Evolutionary conservation across 2,797 vertebrate species (phyloP), one percentile per base, ranked within the genome.

Genomic region (Neosilurus hyrtlii): DNA sequence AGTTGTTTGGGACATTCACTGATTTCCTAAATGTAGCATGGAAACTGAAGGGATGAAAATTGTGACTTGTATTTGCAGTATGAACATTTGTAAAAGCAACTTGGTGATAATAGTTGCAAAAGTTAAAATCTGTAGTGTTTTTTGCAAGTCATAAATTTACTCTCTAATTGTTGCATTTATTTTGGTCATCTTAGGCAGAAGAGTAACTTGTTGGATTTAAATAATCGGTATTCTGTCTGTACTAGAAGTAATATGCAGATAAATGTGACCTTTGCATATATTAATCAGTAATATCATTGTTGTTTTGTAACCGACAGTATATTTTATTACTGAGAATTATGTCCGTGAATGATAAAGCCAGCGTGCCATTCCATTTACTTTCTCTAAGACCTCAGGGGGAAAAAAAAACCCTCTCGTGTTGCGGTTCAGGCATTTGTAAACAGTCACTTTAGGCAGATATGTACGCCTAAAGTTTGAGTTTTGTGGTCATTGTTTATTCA

Each of bases 201-300:
- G 63, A 14, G 37, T 52, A 65, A 79, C n/a, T 26, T 78, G 61
- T 52, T 79, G 43, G 7, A 20, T 79, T 65, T 12, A 26, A 65
- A 51, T 51, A 22, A 65, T 52, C 24, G 52, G 61, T 78, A 78
- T 76, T 82, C 24, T 78, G 62, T 61, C 59, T 37, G 43, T 85
- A 24, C 54, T 82, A 62, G 43, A 62, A 81, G 59, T 57, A 65
- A 65, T 63, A 59, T 79, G 62, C 51, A 73, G 63, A 66, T 57
- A 24, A 78, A 72, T 80, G 73, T 81, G 84, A 82, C 56, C 43
- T 82, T 83, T 81, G 59, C 77, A 79, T 86, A 82, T 68, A 22
- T 26, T 51, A 30, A 18, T 26, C 43, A 51, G 43, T 84, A 52
- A 56, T 49, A 15, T 24, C 61, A 61, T 86, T 87, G 76, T 84